These are phyloP conservation scores for Drosophila subquinaria DNA, from an alignment of 2,888 invertebrate species.

Conservation along the genomic window DNA sequence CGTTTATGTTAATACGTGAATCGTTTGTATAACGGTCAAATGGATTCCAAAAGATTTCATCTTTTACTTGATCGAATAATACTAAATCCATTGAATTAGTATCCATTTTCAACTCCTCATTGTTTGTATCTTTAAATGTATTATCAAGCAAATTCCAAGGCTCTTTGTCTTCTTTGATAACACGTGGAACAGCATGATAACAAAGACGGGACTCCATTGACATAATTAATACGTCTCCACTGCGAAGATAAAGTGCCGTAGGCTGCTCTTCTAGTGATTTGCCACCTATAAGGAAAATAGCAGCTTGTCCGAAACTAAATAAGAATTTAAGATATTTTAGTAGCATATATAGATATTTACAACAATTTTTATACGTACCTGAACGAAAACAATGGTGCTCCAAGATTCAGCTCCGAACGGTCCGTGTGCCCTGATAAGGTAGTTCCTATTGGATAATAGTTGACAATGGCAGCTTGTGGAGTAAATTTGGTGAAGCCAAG, in stretches of 20 bases:
- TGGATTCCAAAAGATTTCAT: constrained; percentile 86
- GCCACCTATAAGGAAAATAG: constrained; percentile 97
- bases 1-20: constrained; percentile 96
- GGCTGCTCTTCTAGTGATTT: constrained; percentile 89
- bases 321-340: neutral
- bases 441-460: constrained; percentile 97
- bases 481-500: constrained; percentile 87
- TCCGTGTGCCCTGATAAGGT: constrained; percentile 97
- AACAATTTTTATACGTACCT: constrained; percentile 87
- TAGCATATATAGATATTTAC: neutral
- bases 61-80: constrained; percentile 78
- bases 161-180: constrained; percentile 87
- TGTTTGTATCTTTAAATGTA: constrained; percentile 12
- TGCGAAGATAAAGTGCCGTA: constrained; percentile 90
- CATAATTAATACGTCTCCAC: constrained; percentile 97
- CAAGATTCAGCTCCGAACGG: constrained; percentile 94
- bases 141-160: constrained; percentile 85
- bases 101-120: constrained; percentile 13
- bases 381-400: constrained; percentile 96
- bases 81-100: constrained; percentile 7
- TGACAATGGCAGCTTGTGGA: constrained; percentile 97
- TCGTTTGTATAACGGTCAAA: constrained; percentile 88
- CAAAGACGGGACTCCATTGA: constrained; percentile 92
- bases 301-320: constrained; percentile 96
- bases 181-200: constrained; percentile 97